A percentile compares a stretch with the other conserved stretches of the same genome.
phyloP scores from a whole-genome alignment of 2,797 vertebrate genomes.

The Sciurus carolinensis region DNA sequence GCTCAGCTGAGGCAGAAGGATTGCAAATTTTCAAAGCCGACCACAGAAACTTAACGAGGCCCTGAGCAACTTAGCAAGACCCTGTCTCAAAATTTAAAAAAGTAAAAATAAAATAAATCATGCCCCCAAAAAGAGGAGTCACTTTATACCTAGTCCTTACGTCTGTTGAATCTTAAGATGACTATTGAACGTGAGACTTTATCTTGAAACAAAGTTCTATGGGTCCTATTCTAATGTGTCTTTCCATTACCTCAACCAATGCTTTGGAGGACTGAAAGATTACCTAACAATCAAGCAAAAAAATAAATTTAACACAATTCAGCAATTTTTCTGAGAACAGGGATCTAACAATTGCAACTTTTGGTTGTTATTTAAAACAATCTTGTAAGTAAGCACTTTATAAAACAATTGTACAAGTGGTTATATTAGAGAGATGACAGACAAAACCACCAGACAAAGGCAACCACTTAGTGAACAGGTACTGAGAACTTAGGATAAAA shows the following conservation, averaged over 20 bases:
- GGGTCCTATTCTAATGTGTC: background rate
- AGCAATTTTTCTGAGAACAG: background rate
- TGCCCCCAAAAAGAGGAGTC: background rate
- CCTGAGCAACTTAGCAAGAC: too few species aligned
- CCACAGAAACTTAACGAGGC: too few species aligned
- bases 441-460: background rate
- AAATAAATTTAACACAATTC: constrained; percentile 5
- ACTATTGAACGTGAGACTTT: constrained; percentile 37
- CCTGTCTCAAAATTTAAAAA: too few species aligned
- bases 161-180: background rate
- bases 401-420: background rate
- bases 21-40: too few species aligned
- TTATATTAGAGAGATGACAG: background rate
- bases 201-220: constrained; percentile 53
- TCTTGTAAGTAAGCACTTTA: background rate
- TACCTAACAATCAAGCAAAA: constrained; percentile 11
- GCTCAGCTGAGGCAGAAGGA: too few species aligned
- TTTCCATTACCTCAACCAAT: background rate
- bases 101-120: too few species aligned
- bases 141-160: background rate
- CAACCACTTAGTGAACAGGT: background rate
- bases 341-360: background rate
- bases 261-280: background rate
- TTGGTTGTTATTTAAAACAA: background rate
- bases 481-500: background rate